Conservation (phyloP, 1,140 invertebrate genomes). For the Drosophila equinoxialis region DNA sequence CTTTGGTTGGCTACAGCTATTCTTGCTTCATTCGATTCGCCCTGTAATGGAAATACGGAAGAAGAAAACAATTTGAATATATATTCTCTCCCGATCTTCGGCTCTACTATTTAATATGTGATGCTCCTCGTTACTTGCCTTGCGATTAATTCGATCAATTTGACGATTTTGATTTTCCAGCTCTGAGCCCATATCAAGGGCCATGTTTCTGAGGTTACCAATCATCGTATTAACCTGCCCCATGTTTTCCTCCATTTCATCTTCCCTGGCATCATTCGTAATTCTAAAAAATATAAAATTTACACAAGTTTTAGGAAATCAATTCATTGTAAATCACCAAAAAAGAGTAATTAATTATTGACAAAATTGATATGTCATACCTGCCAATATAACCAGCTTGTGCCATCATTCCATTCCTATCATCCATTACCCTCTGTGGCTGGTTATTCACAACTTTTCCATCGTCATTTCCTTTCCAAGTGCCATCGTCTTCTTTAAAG, state of each 20-base stretch:
- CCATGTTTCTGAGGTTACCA: constrained; percentile 99
- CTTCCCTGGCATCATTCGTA: constrained; percentile 94
- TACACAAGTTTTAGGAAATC: neutral
- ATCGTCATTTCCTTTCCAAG: constrained; percentile 99
- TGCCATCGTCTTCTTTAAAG: constrained; percentile 98
- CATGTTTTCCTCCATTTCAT: constrained; percentile 97
- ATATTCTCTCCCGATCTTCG: too few species aligned
- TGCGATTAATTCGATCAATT: constrained; percentile 98
- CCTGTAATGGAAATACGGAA: constrained; percentile 80
- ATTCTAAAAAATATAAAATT: constrained; percentile 84
- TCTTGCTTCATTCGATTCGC: constrained; percentile 89
- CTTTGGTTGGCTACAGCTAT: constrained; percentile 93
- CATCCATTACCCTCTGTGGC: constrained; percentile 97
- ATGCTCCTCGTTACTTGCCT: constrained; percentile 86
- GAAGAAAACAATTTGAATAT: too few species aligned
- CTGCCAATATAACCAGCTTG: constrained; percentile 95
- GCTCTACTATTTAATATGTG: too few species aligned
- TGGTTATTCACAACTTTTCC: constrained; percentile 99
- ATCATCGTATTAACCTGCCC: constrained; percentile 98
- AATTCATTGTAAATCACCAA: too few species aligned
- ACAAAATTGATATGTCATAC: constrained; percentile 62
- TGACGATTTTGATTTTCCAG: constrained; percentile 99
- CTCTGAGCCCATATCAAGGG: constrained; percentile 99
- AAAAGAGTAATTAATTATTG: neutral
- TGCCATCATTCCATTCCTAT: constrained; percentile 95